Conservation (phyloP, 2,797 vertebrate genomes). For the Parambassis ranga region DNA sequence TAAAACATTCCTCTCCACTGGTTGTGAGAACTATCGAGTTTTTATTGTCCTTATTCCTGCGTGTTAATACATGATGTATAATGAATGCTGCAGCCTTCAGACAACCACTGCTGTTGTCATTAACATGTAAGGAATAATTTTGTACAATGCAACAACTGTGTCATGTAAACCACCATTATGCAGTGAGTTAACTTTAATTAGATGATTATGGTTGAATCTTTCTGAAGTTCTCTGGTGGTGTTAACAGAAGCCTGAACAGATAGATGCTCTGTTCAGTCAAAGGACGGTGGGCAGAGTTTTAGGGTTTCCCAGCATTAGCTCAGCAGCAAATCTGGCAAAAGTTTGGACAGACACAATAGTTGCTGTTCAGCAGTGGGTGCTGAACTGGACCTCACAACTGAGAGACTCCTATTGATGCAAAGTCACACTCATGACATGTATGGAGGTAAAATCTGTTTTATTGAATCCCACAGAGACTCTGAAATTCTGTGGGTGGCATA, state of each 20-base stretch:
- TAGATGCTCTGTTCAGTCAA: slow-evolving; percentile 58
- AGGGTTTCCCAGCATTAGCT: slow-evolving; percentile 61
- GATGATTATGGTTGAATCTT: slow-evolving; percentile 27
- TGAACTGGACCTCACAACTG: slow-evolving; percentile 57
- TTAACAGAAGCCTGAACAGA: slow-evolving; percentile 48
- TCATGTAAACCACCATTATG: slow-evolving; percentile 43
- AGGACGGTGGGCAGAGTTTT: slow-evolving; percentile 43
- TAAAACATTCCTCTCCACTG: too few relatives aligned
- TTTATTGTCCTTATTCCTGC: too few relatives aligned
- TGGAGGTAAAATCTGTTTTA: slow-evolving; percentile 37
- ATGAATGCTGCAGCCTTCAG: not conserved
- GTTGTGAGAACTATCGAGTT: too few relatives aligned
- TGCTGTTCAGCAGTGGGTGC: slow-evolving; percentile 73
- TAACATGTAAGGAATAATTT: slow-evolving; percentile 32
- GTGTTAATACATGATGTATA: too few relatives aligned
- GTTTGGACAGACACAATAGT: slow-evolving; percentile 50
- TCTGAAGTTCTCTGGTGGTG: slow-evolving; percentile 42
- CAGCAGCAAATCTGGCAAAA: slow-evolving; percentile 51
- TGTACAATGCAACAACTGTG: not conserved
- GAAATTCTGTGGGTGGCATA: not conserved
- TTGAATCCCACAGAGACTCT: slow-evolving; percentile 30
- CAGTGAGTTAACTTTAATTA: slow-evolving; percentile 42
- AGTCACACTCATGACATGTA: slow-evolving; percentile 31
- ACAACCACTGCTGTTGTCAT: not conserved
- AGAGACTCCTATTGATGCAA: slow-evolving; percentile 28